Base-by-base conservation (phyloP, 2,888 invertebrate genomes). In the Dynastes maya region DNA sequence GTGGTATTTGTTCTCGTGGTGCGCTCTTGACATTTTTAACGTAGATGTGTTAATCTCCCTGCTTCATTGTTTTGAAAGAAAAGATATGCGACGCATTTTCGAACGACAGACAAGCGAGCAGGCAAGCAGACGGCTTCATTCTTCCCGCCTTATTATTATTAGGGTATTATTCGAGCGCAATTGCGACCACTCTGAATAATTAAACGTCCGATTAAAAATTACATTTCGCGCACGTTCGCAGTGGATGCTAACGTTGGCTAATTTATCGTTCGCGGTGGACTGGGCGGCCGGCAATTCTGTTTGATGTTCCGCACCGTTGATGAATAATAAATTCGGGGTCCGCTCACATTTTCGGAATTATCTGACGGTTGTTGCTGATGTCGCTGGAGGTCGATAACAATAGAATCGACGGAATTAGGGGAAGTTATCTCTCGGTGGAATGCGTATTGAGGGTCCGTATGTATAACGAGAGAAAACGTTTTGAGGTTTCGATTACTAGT, bases 301-400 rank as follows among this genome's bases (percentile, higher is more conserved):
- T 72, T 72, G 72, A 72, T 72, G 72, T 72, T 72, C 72, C 72
- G 72, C 72, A 72, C 40, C 72, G 72, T 61, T 58, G 72, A 72
- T 72, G 72, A 72, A 72, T 72, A 72, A 72, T 72, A 72, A 72
- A 72, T 72, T 58, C 22, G 37, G 53, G 32, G 37, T 22, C 61
- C 72, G 58, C 72, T 58, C 72, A 11, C 55, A 22, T 72, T 72
- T 72, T 72, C 58, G 22, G 45, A 58, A 61, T 61, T 72, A 72
- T 72, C 61, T 53, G 58, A 40, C 72, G 72, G 16, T 29, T 37
- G 71, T 37, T 40, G 58, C 16, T 37, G 71, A 1, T 40, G 45
- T 16, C 37, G 65, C 9, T 67, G 49, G 55, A 40, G 11, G 22
- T n/a, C 37, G 72, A 58, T 72, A 58, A 58, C 72, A 55, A 51